A percentile compares a stretch with the other conserved stretches of the same genome.
Evolutionary conservation across 1,140 invertebrate species (phyloP).

Genomic region (Drosophila gunungcola): DNA sequence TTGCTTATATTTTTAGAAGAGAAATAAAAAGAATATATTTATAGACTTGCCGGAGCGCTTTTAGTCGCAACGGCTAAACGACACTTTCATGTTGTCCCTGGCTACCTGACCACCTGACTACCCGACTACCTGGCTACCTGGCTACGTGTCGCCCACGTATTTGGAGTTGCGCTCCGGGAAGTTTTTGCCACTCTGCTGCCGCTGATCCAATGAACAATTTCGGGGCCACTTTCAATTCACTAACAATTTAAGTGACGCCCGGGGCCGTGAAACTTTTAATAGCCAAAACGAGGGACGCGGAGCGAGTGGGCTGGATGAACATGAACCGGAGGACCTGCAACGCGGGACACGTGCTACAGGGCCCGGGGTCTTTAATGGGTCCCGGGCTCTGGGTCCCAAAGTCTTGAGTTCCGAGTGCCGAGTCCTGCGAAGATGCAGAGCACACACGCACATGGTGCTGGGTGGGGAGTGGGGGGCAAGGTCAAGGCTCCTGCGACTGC

Average conservation of each 20-base stretch:
- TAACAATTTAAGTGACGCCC: slow-evolving; percentile 69
- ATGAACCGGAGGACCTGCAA: slow-evolving; percentile 1
- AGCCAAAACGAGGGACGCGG: slow-evolving; percentile 39
- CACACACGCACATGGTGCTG: slow-evolving; percentile 48
- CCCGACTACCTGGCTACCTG: background rate
- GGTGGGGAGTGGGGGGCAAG: slow-evolving; percentile 5
- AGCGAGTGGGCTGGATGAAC: background rate
- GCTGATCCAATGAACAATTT: slow-evolving; percentile 33
- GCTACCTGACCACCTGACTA: background rate
- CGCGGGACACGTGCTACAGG: slow-evolving; percentile 55
- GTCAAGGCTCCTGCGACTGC: slow-evolving; percentile 61
- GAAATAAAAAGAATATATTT: background rate
- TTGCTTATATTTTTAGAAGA: background rate
- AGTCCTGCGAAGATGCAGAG: slow-evolving; percentile 29
- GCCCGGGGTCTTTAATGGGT: slow-evolving; percentile 23
- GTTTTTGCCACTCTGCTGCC: slow-evolving; percentile 7
- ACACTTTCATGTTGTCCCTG: slow-evolving; percentile 14
- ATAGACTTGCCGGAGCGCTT: background rate
- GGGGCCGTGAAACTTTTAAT: slow-evolving; percentile 66
- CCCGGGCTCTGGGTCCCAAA: background rate
- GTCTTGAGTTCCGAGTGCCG: background rate
- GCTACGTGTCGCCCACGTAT: slow-evolving; percentile 1
- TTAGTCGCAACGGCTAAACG: slow-evolving; percentile 1
- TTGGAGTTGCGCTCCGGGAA: background rate
- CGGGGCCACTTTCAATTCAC: slow-evolving; percentile 44